A percentile compares a stretch with the other conserved stretches of the same genome.
These are phyloP conservation scores for Trichoplusia ni DNA, from an alignment of 1,140 invertebrate species.

Conservation along the genomic window DNA sequence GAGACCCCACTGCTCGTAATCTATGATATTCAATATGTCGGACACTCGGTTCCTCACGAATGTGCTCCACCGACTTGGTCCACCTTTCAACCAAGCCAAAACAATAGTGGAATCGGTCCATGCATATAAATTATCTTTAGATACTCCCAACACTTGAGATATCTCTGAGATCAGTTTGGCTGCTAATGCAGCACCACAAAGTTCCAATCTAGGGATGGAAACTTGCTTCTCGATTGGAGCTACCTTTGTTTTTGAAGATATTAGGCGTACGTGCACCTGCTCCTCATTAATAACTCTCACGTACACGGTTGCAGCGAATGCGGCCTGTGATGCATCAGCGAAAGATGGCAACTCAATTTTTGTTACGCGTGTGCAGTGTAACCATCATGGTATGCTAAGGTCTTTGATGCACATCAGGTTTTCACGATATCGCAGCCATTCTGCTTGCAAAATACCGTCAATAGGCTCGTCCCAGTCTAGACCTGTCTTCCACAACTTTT, in stretches of 20 bases:
- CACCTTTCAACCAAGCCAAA: conserved; percentile 58
- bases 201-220: background rate
- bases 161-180: background rate
- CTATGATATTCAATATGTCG: conserved; percentile 51
- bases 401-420: background rate
- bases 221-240: too few relatives aligned
- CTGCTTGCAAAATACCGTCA: background rate
- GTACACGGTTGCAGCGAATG: too few relatives aligned
- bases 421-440: conserved; percentile 22
- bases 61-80: conserved; percentile 49
- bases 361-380: too few relatives aligned
- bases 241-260: too few relatives aligned
- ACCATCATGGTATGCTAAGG: too few relatives aligned
- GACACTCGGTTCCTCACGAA: conserved; percentile 70
- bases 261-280: too few relatives aligned
- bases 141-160: background rate
- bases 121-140: conserved; percentile 2
- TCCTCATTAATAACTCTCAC: too few relatives aligned
- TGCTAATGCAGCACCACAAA: background rate
- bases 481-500: conserved; percentile 32
- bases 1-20: conserved; percentile 55
- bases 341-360: too few relatives aligned
- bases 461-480: conserved; percentile 35
- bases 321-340: too few relatives aligned
- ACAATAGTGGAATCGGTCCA: conserved; percentile 73